Base-by-base conservation (phyloP, 2,888 invertebrate genomes). In the Horisme vitalbata region DNA sequence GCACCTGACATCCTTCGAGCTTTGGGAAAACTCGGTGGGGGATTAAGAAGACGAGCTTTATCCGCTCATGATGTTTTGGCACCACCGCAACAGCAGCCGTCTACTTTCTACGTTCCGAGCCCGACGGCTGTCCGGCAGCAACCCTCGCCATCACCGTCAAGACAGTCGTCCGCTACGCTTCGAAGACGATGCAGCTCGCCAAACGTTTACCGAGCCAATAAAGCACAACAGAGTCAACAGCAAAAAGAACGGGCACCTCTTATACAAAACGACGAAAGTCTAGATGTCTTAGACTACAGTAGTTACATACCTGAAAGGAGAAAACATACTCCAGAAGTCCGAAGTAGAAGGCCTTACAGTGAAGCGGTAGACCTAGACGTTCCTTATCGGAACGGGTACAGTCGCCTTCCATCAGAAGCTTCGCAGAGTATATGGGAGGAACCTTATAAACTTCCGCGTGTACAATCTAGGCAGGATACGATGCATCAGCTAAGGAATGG, bases 61-160 rank as follows among this genome's bases (percentile, higher is more conserved):
- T 94, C 94, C 35, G 94, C 94, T 7, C 93, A 94, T 59, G 94
- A 94, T 63, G 93, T 94, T 8, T 90, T 93, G 55, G 82, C 92
- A 8, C 90, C 91, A 18, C 90, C 88, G 0, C 90, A 83, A 47
- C 90, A 91, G 50, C 90, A 90, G 47, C 90, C 90, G n/a, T 87
- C 92, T 1, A 92, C 91, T 4, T 95, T 95, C 71, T 94, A 94
- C 73, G 94, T 94, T 18, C 94, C 95, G 44, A 93, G 93, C 71
- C 90, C 91, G 0, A 86, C 90, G 1, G 75, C 89, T 18, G 75
- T 71, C 1, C 83, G 91, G 10, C 83, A 90, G 11, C 86, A 90
- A 10, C 77, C 71, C 8, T 90, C 80, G 30, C 90, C 75, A 2
- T 90, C 79, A 18, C 85, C 77, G 36, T 76, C 82, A 32, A 75